phyloP scores from a whole-genome alignment of 2,888 invertebrate species.

The Epistrophe eligans region DNA sequence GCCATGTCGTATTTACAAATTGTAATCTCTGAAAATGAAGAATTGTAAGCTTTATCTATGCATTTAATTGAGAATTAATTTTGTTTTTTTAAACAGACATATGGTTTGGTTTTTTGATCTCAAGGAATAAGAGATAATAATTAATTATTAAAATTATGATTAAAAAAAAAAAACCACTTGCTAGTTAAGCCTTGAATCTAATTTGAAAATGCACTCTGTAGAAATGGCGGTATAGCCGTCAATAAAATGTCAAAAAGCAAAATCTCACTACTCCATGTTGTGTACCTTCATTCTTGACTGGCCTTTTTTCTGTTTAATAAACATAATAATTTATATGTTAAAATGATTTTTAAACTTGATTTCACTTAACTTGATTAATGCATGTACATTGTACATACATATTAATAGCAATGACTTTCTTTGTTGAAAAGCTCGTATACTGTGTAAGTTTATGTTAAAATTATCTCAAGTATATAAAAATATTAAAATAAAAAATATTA shows the following conservation, averaged over 20 bases:
- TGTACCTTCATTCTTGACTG: background rate
- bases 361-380: no score
- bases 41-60: background rate
- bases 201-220: background rate
- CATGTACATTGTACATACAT: no score
- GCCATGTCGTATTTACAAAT: background rate
- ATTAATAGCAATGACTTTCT: no score
- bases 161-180: background rate
- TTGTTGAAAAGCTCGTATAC: no score
- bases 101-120: background rate
- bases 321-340: background rate
- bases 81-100: background rate
- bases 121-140: background rate
- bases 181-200: background rate
- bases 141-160: no score
- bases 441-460: no score
- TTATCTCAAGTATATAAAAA: no score
- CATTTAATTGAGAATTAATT: background rate
- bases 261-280: background rate
- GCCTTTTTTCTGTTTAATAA: background rate
- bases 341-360: no score
- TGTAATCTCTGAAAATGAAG: background rate
- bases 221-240: background rate
- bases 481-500: no score
- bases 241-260: background rate